Percentiles rank a stretch among this genome's conserved stretches.
Conservation (phyloP, 2,113 vertebrate species). For the Clupea harengus region DNA sequence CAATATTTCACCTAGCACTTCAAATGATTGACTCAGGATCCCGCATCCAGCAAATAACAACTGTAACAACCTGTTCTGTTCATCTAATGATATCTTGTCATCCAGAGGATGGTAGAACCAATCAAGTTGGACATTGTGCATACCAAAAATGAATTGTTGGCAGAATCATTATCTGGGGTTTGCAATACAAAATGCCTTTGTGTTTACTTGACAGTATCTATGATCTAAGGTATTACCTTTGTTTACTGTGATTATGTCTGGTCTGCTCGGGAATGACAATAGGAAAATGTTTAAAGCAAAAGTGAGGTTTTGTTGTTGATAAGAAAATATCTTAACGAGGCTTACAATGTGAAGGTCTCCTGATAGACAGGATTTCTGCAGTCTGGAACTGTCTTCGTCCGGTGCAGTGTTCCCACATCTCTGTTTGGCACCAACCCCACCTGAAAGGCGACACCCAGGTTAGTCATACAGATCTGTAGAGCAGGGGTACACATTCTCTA, state of each 20-base stretch:
- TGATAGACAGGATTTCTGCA: conserved; percentile 5
- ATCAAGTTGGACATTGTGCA: no score
- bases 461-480: not conserved
- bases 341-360: not conserved
- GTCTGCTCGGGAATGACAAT: not conserved
- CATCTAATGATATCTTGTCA: no score
- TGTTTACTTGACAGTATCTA: no score
- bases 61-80: no score
- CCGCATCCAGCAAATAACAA: not conserved
- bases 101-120: no score
- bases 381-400: not conserved
- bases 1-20: no score
- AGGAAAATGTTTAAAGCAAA: no score
- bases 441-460: not conserved
- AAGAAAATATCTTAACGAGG: not conserved
- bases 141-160: no score
- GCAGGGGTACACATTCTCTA: not conserved
- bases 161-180: no score
- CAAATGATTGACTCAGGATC: no score
- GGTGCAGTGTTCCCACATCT: not conserved
- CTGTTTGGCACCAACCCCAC: not conserved
- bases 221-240: not conserved
- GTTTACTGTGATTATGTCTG: not conserved
- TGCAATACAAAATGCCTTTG: no score
- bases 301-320: no score